A percentile compares a stretch with the other conserved stretches of the same genome.
Conservation (phyloP, 2,888 invertebrate species). For the Mimachlamys varia region DNA sequence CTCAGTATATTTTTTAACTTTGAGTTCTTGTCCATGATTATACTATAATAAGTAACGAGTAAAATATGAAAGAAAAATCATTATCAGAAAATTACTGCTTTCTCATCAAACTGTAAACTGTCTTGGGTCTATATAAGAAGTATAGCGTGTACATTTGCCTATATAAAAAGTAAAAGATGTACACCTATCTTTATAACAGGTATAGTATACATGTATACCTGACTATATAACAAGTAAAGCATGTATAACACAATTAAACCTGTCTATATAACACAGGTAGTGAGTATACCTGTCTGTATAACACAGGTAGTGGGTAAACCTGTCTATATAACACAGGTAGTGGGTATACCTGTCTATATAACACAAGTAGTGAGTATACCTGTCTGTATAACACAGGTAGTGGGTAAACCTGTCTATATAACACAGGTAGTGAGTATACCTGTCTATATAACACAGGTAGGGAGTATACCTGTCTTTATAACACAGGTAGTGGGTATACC, state of each 20-base stretch:
- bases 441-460: conserved; percentile 18
- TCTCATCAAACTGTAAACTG: too few species aligned
- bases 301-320: conserved; percentile 28
- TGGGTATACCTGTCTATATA: neutral
- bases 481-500: neutral
- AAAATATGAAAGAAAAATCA: too few species aligned
- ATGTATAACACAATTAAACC: neutral
- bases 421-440: neutral
- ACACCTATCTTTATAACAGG: conserved; percentile 9
- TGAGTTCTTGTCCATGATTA: too few species aligned
- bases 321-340: conserved; percentile 24
- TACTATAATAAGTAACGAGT: too few species aligned
- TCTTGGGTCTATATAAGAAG: too few species aligned
- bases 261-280: neutral
- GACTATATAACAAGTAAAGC: neutral
- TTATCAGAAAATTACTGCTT: too few species aligned
- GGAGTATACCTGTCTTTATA: conserved; percentile 17
- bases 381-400: conserved; percentile 24
- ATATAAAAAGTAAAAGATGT: neutral
- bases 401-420: conserved; percentile 29
- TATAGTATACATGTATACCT: neutral
- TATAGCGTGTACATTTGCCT: neutral
- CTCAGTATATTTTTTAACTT: too few species aligned
- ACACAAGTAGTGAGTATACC: neutral
- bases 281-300: neutral